These are phyloP conservation scores for Mycalesis mineus DNA, from an alignment of 2,888 invertebrate genomes.

Conservation along the genomic window DNA sequence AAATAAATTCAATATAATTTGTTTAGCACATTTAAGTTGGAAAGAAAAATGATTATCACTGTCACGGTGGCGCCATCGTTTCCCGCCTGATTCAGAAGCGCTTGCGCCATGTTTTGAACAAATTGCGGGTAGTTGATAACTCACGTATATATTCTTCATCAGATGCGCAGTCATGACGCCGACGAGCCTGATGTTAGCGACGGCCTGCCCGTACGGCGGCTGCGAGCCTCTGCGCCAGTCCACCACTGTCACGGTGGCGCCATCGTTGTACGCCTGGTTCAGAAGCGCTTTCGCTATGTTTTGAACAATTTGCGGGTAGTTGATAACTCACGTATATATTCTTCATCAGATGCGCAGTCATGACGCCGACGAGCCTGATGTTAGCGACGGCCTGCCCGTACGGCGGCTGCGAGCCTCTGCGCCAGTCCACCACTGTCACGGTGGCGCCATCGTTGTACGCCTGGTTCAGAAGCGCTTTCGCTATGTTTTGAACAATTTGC, in stretches of 20 bases:
- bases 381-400: slow-evolving; percentile 96
- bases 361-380: slow-evolving; percentile 89
- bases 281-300: too few species aligned
- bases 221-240: slow-evolving; percentile 93
- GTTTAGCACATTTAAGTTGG: too few species aligned
- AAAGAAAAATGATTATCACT: too few species aligned
- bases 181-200: slow-evolving; percentile 91
- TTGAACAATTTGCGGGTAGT: too few species aligned
- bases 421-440: slow-evolving; percentile 91
- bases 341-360: slow-evolving; percentile 85
- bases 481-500: too few species aligned
- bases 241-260: slow-evolving; percentile 86
- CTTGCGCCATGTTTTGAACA: too few species aligned
- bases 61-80: too few species aligned
- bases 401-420: slow-evolving; percentile 89
- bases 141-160: slow-evolving; percentile 73
- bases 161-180: slow-evolving; percentile 90
- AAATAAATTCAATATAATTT: too few species aligned
- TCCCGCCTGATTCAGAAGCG: too few species aligned
- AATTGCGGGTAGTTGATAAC: slow-evolving; percentile 36
- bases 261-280: slow-evolving; percentile 77
- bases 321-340: slow-evolving; percentile 69
- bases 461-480: slow-evolving; percentile 81
- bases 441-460: slow-evolving; percentile 83
- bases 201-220: slow-evolving; percentile 94